Base-by-base conservation (phyloP, 2,888 invertebrate genomes). In the Tiliacea aurago region DNA sequence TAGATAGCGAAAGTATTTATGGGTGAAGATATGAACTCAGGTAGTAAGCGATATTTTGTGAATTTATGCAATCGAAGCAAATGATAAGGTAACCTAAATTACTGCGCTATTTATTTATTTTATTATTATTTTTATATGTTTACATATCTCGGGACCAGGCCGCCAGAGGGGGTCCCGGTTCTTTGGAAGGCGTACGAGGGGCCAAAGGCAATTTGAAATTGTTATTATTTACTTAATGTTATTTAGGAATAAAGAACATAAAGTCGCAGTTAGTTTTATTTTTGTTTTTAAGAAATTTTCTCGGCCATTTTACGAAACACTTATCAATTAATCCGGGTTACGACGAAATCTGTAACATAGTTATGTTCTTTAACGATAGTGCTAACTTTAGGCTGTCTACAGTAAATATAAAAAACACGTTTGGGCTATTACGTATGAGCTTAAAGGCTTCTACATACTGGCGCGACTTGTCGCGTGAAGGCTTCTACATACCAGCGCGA, bases 381-480 rank as follows among this genome's bases (percentile, higher is more conserved):
- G n/a, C 33, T 51, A 51, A 53, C 18, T 53, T 43, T 61, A 37
- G 11, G 28, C 37, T 55, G 37, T 45, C 18, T 56, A 47, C 20
- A 75, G n/a, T 49, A 33, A 65, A 56, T 64, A 76, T 64, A 76
- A 53, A 45, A 13, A 51, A 70, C 64, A 76, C 63, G 76, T 70
- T 66, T 70, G 63, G 59, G n/a, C 49, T 61, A 49, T 53, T 63
- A 47, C 53, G 56, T 70, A 67, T 70, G 37, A 37, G 41, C 37
- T 53, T 62, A 20, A n/a, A n/a, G n/a, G n/a, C n/a, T n/a, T n/a
- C n/a, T n/a, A n/a, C n/a, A n/a, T n/a, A n/a, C n/a, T n/a, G n/a
- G n/a, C n/a, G n/a, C n/a, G n/a, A n/a, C n/a, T n/a, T n/a, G n/a
- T n/a, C n/a, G n/a, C n/a, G n/a, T n/a, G n/a, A n/a, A n/a, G n/a